Evolutionary conservation across 2,797 vertebrate species (phyloP), one percentile per base, ranked within the genome.

Genomic region (Macroramphosus scolopax): DNA sequence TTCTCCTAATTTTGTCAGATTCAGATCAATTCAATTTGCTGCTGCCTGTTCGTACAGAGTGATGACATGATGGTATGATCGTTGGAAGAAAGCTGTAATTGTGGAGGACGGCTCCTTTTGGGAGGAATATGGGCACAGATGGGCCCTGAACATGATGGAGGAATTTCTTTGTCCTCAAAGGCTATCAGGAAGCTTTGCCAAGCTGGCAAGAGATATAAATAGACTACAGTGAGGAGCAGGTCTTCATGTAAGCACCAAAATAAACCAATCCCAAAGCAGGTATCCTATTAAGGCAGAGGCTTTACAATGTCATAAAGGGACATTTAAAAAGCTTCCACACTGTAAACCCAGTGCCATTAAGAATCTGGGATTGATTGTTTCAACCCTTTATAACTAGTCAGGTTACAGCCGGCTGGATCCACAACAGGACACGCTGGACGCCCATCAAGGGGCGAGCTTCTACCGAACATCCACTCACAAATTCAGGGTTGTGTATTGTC

Each of bases 21-120:
- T 74, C 79, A 72, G 81, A 85, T 85, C 77, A 77, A 67, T 74
- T 79, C 75, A 81, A 84, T 88, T 87, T 88, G 81, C 80, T 83
- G 72, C 60, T 77, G 71, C 60, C 74, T 75, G 72, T 74, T 81
- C 74, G 78, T 75, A 82, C 57, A 55, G 70, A 76, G 59, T 40
- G 65, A 81, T 77, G 61, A 75, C 59, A 54, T 47, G 68, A 73
- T 78, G 66, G 82, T 82, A 64, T 56, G 56, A 70, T 81, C 69
- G 55, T 63, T 77, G 38, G 63, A 77, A 66, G 63, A 82, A 73
- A 36, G 63, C 63, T 78, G 17, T 84, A 81, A 87, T 85, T 84
- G 77, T 75, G 54, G 67, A 77, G 77, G 70, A 70, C 56, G 77
- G 75, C 56, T 77, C 44, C 47, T 82, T 85, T 86, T 64, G 68